phyloP scores from a whole-genome alignment of 1,140 invertebrate genomes.

The Drosophila pseudoobscura region DNA sequence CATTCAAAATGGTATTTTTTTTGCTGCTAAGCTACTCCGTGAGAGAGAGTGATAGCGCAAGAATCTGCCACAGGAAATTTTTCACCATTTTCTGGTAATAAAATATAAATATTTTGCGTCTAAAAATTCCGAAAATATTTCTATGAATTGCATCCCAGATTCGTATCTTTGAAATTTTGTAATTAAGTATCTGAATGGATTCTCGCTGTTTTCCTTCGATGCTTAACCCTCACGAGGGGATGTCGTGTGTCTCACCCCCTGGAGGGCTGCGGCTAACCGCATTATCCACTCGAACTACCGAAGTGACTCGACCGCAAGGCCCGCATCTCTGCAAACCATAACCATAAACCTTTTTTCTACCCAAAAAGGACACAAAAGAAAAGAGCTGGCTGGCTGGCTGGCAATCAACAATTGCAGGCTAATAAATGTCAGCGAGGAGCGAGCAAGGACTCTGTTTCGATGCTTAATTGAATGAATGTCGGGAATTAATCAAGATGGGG shows the following conservation, averaged over 20 bases:
- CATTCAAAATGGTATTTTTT: too few relatives aligned
- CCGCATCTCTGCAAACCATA: conserved; percentile 53
- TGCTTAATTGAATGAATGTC: conserved; percentile 67
- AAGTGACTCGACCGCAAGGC: conserved; percentile 1
- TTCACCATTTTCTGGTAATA: too few relatives aligned
- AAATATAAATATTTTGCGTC: too few relatives aligned
- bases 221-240: not conserved
- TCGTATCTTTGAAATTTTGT: not conserved
- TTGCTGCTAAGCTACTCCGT: too few relatives aligned
- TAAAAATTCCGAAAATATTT: too few relatives aligned
- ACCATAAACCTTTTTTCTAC: conserved; percentile 14
- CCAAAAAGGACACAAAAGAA: conserved; percentile 11
- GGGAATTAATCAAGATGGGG: conserved; percentile 50
- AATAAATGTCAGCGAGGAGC: conserved; percentile 69
- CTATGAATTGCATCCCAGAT: too few relatives aligned
- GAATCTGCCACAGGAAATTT: too few relatives aligned
- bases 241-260: not conserved
- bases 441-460: conserved; percentile 38
- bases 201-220: not conserved
- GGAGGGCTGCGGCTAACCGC: conserved; percentile 7
- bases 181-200: not conserved
- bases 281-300: conserved; percentile 21
- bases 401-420: conserved; percentile 65
- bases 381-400: conserved; percentile 1
- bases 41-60: too few relatives aligned